Percentiles rank a stretch among this genome's conserved stretches.
phyloP scores from a whole-genome alignment of 1,140 invertebrate species.

The Hycleus cichorii region DNA sequence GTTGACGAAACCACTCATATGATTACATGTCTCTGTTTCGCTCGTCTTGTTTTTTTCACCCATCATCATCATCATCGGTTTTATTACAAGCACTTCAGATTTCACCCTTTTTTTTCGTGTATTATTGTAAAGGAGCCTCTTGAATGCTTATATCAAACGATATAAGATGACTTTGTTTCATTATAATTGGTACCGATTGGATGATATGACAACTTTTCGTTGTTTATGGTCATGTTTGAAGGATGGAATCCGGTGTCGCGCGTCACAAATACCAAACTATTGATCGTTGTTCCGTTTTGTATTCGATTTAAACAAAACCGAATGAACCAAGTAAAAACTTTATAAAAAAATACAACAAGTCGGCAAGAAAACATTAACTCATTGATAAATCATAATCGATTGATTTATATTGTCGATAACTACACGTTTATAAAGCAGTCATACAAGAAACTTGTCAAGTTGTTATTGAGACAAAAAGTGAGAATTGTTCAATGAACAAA shows the following conservation, averaged over 20 bases:
- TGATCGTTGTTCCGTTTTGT: slow-evolving; percentile 24
- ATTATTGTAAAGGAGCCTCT: no score
- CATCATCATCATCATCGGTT: no score
- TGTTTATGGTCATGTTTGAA: slow-evolving; percentile 32
- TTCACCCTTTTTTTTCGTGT: no score
- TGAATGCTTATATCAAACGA: no score
- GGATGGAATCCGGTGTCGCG: slow-evolving; percentile 29
- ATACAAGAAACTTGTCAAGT: neutral
- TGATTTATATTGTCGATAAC: neutral
- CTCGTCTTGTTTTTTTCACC: no score
- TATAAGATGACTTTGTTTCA: no score
- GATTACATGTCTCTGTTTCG: no score
- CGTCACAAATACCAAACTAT: slow-evolving; percentile 30
- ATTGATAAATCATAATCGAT: slow-evolving; percentile 13
- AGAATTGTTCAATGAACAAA: neutral
- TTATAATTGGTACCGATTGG: neutral
- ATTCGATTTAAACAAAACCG: neutral
- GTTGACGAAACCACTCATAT: no score
- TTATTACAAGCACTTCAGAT: no score
- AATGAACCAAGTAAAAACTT: slow-evolving; percentile 6
- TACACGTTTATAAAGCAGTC: no score
- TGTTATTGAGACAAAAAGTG: neutral
- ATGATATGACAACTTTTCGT: slow-evolving; percentile 23
- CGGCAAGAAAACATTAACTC: neutral
- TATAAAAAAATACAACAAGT: slow-evolving; percentile 1